Base-by-base conservation (phyloP, 2,888 invertebrate species). In the Eumerus sabulonum region DNA sequence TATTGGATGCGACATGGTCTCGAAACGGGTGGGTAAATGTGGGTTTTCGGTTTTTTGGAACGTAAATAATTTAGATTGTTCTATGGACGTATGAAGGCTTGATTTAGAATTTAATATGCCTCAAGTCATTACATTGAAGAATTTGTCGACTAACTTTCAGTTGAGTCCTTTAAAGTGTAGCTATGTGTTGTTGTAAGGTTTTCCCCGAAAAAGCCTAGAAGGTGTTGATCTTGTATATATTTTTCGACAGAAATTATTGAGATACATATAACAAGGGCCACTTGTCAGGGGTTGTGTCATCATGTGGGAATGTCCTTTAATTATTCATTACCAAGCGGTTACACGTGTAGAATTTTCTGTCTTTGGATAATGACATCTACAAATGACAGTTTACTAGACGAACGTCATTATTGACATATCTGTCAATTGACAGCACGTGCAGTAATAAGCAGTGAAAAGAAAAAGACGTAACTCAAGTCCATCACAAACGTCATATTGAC, bases 21-120 rank as follows among this genome's bases (percentile, higher is more conserved):
- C 38, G 56, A 14, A 17, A 36, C 45, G 17, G 57, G 36, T 50
- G 38, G 19, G 18, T 70, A 60, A 53, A 70, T 56, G 62, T 51
- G 48, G 59, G 38, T 27, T 59, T 66, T 27, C n/a, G n/a, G 47
- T 42, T 53, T 40, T 56, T 16, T 70, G 38, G 19, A 53, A 42
- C 60, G 47, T 76, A 45, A 76, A 76, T 76, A 66, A 76, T 76
- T 76, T 42, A 76, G 71, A 59, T 47, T 76, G 51, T 14, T 36
- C 38, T 50, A 18, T 67, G 70, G 59, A 56, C 59, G 53, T 45
- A 45, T 14, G 53, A 48, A 53, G 47, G 11, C 27, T 9, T 35
- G 17, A 42, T 57, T 35, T 36, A 50, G 67, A 57, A 66, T 66
- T 67, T 67, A 67, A 67, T 67, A 59, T 57, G 57, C 57, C 67